Evolutionary conservation across 2,797 vertebrate species (phyloP), one percentile per base, ranked within the genome.

Genomic region (Momotus momota): DNA sequence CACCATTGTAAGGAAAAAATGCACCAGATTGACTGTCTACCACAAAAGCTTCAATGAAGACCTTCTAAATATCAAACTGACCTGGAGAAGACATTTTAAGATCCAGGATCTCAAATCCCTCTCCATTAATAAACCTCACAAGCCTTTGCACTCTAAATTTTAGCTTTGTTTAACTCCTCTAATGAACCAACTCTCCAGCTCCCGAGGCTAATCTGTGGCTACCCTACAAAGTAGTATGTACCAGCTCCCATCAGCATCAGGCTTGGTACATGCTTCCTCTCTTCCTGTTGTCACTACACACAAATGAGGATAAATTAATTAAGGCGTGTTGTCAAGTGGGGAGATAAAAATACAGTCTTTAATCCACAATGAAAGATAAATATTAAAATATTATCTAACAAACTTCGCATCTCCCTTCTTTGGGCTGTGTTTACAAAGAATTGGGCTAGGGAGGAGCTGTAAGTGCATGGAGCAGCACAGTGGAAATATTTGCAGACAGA

Each of bases 401-500:
- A 90, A 93, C 31, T 81, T 92, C 3, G 3, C 33, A 48, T 94
- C 38, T 79, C 49, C 38, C 60, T 83, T 91, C 58, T 87, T 88
- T 3, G 8, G 80, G 75, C 40, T 81, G 49, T n/a, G 81, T 49
- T 52, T 85, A 57, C 51, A 48, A 91, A 92, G 38, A 74, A 54
- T 15, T 10, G 49, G 52, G 72, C 55, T 86, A 55, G 40, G 43
- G 62, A 92, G 74, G 38, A 92, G 64, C 41, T 61, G 27, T n/a
- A 87, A 90, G 15, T 51, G 45, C 49, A 35, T 64, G 7, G 60
- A 51, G 33, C 67, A 94, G 46, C 67, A 51, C 72, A 94, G 40
- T 46, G 88, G 88, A 97, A 98, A 97, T 97, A 98, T 97, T 98
- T 98, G 96, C 96, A 97, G 94, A 96, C 31, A 88, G 95, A 96